These are phyloP conservation scores for Gallinago paraguaiae DNA, from an alignment of 2,113 vertebrate genomes.

Conservation along the genomic window DNA sequence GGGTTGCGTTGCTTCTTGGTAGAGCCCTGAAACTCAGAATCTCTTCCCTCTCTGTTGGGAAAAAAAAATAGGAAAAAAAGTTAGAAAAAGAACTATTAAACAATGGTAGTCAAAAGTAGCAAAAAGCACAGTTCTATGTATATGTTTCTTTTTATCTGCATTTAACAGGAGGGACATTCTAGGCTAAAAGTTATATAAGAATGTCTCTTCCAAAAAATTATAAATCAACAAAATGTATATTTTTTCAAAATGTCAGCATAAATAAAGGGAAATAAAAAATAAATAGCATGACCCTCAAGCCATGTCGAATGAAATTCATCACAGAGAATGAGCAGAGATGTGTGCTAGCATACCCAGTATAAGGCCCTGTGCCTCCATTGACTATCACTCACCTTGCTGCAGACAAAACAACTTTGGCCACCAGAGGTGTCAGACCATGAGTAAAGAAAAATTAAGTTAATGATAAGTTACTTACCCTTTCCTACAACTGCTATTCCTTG, in stretches of 20 bases:
- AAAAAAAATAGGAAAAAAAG: background rate
- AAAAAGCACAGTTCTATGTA: background rate
- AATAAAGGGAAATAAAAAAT: background rate
- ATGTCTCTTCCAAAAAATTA: background rate
- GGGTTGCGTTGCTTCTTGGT: background rate
- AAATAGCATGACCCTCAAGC: background rate
- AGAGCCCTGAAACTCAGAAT: background rate
- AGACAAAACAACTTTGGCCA: background rate
- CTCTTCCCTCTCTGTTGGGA: background rate
- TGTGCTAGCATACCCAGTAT: background rate
- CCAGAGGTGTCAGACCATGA: background rate
- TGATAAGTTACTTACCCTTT: background rate
- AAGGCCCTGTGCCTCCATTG: background rate
- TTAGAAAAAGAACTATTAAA: background rate
- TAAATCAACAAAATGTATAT: background rate
- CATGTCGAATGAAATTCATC: background rate
- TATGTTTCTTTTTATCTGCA: background rate
- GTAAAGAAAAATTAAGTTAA: background rate
- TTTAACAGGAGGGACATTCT: background rate
- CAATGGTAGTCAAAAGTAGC: background rate
- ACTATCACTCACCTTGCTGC: background rate
- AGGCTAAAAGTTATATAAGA: background rate
- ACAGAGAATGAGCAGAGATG: background rate
- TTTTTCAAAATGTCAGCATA: background rate
- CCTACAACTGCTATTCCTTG: background rate